These are phyloP conservation scores for Rhadina sibilatrix DNA, from an alignment of 2,113 vertebrate genomes.

Conservation along the genomic window DNA sequence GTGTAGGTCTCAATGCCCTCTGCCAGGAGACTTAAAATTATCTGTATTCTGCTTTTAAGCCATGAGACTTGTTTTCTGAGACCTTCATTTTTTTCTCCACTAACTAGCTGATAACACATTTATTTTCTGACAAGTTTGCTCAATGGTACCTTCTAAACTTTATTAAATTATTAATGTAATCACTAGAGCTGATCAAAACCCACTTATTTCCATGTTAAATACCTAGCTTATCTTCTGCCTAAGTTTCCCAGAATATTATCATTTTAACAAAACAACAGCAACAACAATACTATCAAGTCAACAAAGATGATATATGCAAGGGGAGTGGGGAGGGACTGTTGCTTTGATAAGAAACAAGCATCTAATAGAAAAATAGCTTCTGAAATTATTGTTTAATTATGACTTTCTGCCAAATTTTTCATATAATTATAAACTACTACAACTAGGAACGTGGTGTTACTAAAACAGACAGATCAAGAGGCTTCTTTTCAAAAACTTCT, in stretches of 20 bases:
- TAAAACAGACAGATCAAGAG: not conserved
- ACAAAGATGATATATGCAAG: not conserved
- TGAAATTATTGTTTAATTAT: not conserved
- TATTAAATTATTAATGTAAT: not conserved
- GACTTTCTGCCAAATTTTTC: not conserved
- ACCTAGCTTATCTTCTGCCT: not conserved
- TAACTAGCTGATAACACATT: not conserved
- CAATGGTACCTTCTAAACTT: not conserved
- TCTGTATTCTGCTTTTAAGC: not conserved
- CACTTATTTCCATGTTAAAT: not conserved
- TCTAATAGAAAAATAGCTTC: not conserved
- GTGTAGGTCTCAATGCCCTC: not conserved
- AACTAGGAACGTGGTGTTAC: not conserved
- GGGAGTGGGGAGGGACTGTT: not conserved
- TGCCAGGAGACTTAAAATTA: not conserved
- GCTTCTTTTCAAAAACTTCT: not conserved
- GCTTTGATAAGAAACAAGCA: not conserved
- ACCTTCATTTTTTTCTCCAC: not conserved
- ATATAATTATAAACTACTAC: not conserved
- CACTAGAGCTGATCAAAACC: not conserved
- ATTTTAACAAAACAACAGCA: not conserved
- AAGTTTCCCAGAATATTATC: not conserved
- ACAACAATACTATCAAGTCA: not conserved
- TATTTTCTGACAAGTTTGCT: not conserved
- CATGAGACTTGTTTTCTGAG: not conserved